phyloP scores from a whole-genome alignment of 2,113 vertebrate species.

The Xiphophorus hellerii region DNA sequence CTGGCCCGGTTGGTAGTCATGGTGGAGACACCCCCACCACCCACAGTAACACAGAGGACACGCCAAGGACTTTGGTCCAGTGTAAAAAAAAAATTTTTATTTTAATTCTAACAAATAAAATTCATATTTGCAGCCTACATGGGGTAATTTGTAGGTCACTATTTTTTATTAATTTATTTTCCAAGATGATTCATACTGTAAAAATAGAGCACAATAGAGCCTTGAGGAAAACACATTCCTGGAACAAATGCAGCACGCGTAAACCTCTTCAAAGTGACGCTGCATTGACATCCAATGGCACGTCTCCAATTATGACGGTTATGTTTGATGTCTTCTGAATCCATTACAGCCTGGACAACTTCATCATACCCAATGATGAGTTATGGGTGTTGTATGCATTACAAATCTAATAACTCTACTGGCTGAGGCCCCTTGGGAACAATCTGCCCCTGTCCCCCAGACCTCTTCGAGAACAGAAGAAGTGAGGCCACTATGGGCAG shows the following conservation, averaged over 20 bases:
- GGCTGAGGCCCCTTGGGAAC: slow-evolving; percentile 5
- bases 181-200: slow-evolving; percentile 12
- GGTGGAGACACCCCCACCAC: too few species aligned
- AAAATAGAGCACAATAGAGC: slow-evolving; percentile 5
- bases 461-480: slow-evolving; percentile 19
- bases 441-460: neutral
- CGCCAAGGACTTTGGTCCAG: too few species aligned
- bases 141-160: too few species aligned
- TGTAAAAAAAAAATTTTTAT: too few species aligned
- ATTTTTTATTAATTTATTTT: too few species aligned
- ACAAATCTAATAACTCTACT: slow-evolving; percentile 15
- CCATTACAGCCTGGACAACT: slow-evolving; percentile 39
- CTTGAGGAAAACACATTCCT: neutral
- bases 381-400: slow-evolving; percentile 30
- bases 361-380: slow-evolving; percentile 49
- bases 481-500: slow-evolving; percentile 25
- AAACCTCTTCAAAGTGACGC: slow-evolving; percentile 14
- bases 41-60: too few species aligned
- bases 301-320: slow-evolving; percentile 50
- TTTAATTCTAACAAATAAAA: too few species aligned
- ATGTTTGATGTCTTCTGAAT: slow-evolving; percentile 30
- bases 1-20: too few species aligned
- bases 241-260: neutral
- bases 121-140: too few species aligned
- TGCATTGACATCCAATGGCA: slow-evolving; percentile 47